Evolutionary conservation across 2,797 vertebrate genomes (phyloP), one percentile per base, ranked within the genome.

Genomic region (Salmo trutta): DNA sequence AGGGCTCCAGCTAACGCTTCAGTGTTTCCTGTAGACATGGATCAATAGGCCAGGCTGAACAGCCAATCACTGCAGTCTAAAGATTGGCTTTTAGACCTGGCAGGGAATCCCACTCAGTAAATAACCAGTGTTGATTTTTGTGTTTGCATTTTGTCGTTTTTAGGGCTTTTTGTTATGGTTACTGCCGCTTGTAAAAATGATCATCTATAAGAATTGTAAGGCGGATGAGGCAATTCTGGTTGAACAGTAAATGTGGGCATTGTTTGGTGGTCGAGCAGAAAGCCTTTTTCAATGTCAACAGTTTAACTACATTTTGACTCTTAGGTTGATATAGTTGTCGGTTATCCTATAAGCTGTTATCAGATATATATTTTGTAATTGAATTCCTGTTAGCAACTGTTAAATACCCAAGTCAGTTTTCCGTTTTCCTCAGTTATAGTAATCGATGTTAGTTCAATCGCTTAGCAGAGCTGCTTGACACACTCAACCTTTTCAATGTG

Each of bases 11-110:
- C 77, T 79, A 85, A 76, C 70, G 67, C 76, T 71, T 33, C 73
- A 67, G 73, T 78, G 76, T 85, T 80, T 84, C 77, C 85, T 82
- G 77, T 83, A 78, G 87, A 83, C 81, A 29, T 29, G 29, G 84
- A 88, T 89, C 89, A 78, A 90, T 90, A 86, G 64, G 81, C 75
- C 64, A 66, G 73, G 73, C 79, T 82, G 83, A 83, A 79, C 71
- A 51, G 76, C 73, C 75, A 75, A 71, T 77, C 75, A 71, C 77
- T 69, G 65, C 67, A 64, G 77, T 62, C 59, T 79, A 78, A 84
- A 81, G 83, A 81, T 85, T 83, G 77, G 62, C 80, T 81, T 59
- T 59, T 59, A 7, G 56, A 59, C 56, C 56, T 81, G 68, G 31
- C 54, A 59, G 67, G 33, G 4, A 19, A 62, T 31, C 53, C 52